Percentiles rank a stretch among this genome's conserved stretches.
Evolutionary conservation across 1,140 invertebrate species (phyloP).

Genomic region (Pseudomyrmex flavicornis): DNA sequence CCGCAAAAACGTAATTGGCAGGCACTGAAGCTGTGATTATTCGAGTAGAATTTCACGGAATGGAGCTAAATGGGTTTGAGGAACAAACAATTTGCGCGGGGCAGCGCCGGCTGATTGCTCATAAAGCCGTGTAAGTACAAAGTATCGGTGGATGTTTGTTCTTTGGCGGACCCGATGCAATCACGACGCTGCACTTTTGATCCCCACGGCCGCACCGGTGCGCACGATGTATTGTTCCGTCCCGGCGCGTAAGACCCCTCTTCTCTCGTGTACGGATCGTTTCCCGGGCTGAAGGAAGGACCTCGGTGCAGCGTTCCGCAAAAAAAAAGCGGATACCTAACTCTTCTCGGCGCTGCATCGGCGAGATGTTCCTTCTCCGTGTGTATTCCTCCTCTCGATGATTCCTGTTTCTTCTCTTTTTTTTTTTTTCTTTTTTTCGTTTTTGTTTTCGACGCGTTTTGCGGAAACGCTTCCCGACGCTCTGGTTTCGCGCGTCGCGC

Average conservation of each 20-base stretch:
- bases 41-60: slow-evolving; percentile 84
- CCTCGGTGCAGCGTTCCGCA: slow-evolving; percentile 31
- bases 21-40: slow-evolving; percentile 84
- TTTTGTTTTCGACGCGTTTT: background rate
- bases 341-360: background rate
- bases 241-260: slow-evolving; percentile 25
- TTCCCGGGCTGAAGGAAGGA: slow-evolving; percentile 7
- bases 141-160: slow-evolving; percentile 80
- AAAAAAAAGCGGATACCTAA: slow-evolving; percentile 34
- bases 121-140: slow-evolving; percentile 82
- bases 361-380: background rate
- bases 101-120: slow-evolving; percentile 83
- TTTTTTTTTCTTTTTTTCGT: too few species aligned
- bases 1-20: slow-evolving; percentile 82
- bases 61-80: slow-evolving; percentile 84
- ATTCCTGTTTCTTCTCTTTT: background rate
- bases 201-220: slow-evolving; percentile 39
- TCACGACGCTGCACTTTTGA: slow-evolving; percentile 59
- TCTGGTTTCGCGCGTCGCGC: slow-evolving; percentile 7
- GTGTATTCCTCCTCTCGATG: background rate
- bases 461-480: background rate
- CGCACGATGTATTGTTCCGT: slow-evolving; percentile 40
- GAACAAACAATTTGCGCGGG: slow-evolving; percentile 84
- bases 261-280: slow-evolving; percentile 3
- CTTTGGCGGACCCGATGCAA: slow-evolving; percentile 72